Evolutionary conservation across 2,888 invertebrate genomes (phyloP).

Genomic region (Drosophila meridiana): DNA sequence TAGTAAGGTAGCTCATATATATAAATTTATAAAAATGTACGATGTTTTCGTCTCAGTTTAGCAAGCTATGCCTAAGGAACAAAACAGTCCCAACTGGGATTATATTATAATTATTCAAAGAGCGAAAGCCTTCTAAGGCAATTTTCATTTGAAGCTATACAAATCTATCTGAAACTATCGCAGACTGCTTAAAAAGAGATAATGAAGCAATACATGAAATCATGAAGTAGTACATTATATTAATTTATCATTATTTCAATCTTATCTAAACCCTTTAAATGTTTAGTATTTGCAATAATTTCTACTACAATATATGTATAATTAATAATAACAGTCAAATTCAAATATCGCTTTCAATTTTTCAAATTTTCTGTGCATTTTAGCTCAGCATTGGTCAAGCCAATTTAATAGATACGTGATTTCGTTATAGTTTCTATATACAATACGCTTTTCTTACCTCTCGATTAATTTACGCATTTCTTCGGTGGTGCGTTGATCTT

Average conservation of each 20-base stretch:
- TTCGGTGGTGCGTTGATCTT: slow-evolving; percentile 97
- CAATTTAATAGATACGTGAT: slow-evolving; percentile 10
- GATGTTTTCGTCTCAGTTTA: too few species aligned
- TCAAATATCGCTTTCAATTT: neutral
- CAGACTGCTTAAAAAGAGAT: neutral
- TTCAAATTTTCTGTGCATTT: slow-evolving; percentile 45
- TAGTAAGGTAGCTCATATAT: too few species aligned
- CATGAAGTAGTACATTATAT: too few species aligned
- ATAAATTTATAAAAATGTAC: too few species aligned
- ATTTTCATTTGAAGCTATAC: too few species aligned
- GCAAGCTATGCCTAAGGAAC: too few species aligned
- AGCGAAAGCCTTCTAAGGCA: too few species aligned
- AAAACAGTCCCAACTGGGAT: too few species aligned
- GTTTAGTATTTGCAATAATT: neutral
- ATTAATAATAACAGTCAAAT: neutral
- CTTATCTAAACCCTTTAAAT: neutral
- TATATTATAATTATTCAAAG: too few species aligned
- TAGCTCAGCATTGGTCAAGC: slow-evolving; percentile 10
- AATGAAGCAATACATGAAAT: neutral
- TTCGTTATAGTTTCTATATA: slow-evolving; percentile 19
- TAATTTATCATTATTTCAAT: neutral
- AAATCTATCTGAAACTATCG: neutral
- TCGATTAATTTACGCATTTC: slow-evolving; percentile 99
- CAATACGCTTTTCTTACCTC: slow-evolving; percentile 89
- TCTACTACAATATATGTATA: neutral